These are phyloP conservation scores for Acyrthosiphon pisum DNA, from an alignment of 1,140 invertebrate genomes.

Conservation along the genomic window DNA sequence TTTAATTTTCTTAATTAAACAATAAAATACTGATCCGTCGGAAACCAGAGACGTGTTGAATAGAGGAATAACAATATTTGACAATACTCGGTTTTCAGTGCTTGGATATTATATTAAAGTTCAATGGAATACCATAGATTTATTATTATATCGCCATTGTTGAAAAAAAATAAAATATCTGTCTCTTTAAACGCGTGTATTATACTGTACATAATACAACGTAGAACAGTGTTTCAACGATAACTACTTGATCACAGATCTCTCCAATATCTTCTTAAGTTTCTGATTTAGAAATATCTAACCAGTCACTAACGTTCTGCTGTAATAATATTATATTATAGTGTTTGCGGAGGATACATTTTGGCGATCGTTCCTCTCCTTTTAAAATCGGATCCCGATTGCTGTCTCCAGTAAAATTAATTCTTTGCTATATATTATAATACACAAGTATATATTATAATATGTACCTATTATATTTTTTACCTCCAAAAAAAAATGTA, in stretches of 20 bases:
- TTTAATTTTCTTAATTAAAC: background rate
- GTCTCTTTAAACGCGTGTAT: background rate
- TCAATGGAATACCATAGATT: background rate
- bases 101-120: background rate
- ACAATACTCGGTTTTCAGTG: background rate
- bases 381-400: background rate
- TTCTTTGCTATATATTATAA: too few relatives aligned
- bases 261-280: background rate
- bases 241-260: background rate
- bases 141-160: background rate
- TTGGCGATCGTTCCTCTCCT: background rate
- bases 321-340: background rate
- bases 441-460: too few relatives aligned
- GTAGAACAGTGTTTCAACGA: background rate
- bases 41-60: background rate
- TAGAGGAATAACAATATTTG: background rate
- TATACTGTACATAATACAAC: background rate
- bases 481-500: too few relatives aligned
- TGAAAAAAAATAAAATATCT: slow-evolving; percentile 1
- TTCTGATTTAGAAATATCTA: background rate
- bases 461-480: too few relatives aligned
- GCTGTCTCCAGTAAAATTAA: background rate
- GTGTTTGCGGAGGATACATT: background rate
- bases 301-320: background rate
- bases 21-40: background rate